Evolutionary conservation across 1,140 invertebrate genomes (phyloP), one percentile per base, ranked within the genome.

Genomic region (Hyles euphorbiae): DNA sequence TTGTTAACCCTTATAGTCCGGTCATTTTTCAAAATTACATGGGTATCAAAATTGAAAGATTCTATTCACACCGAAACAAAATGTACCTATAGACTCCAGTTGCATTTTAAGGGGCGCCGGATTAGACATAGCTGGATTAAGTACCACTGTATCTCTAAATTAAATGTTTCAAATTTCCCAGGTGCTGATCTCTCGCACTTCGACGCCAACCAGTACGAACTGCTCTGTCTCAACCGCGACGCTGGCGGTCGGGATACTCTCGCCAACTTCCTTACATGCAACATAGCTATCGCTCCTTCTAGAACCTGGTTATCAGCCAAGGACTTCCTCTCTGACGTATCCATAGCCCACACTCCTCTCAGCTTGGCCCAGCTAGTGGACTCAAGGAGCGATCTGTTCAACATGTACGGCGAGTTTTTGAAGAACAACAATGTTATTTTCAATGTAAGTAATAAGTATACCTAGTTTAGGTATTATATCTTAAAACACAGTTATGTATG

Each of bases 361-460:
- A 84, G 80, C 57, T 58, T 89, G 10, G 83, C 85, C 2, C 54
- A 85, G 50, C 56, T 88, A 11, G 48, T 87, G 9, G 77, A 80
- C 34, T 59, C 65, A 5, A 79, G 72, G 47, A 67, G 51, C 3
- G 83, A 88, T 22, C 58, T 89, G 11, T 88, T 89, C 60, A 86
- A 89, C 55, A 84, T 89, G 49, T 89, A 88, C 56, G 87, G 85
- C 46, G 85, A 89, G 62, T 89, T 82, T 65, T 73, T 88, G 51
- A 88, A 88, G 70, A 88, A 89, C 32, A 83, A 89, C 60, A 87
- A 89, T 59, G 76, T 89, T 44, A 85, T 89, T 48, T 89, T 89
- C 56, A 85, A 76, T 74, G 87, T 88, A 63, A 83, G 83, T 84
- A 40, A 40, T 40, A 8, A 40, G 2, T 5, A 40, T 22, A 2